Evolutionary conservation across 2,888 invertebrate species (phyloP), one percentile per base, ranked within the genome.

Genomic region (Limenitis camilla): DNA sequence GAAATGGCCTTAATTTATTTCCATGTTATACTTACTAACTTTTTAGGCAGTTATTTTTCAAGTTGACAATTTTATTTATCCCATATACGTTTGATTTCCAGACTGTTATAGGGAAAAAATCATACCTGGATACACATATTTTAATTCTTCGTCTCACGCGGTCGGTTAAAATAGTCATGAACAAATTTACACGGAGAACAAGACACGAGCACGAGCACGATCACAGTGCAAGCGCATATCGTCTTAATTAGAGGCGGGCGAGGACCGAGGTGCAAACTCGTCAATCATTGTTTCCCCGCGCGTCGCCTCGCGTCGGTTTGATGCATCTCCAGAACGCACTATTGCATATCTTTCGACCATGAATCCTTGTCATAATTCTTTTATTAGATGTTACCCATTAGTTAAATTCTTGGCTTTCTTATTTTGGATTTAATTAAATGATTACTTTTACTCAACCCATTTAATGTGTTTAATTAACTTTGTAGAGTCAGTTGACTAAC

Each of bases 201-300:
- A 61, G 19, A 19, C 19, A 19, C 19, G 19, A 19, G 19, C 19
- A 19, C 19, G 19, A 19, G 19, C 19, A 19, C 19, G 19, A 19
- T 19, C 73, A 67, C 74, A 74, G 82, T 79, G 78, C 75, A 65
- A 64, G 70, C 78, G 81, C 83, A 85, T 80, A 77, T 81, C 79
- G 79, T 81, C 84, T 85, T 86, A 84, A 86, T 86, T 86, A 84
- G 81, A 72, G 72, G 73, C 80, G 74, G 70, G 69, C 77, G 83
- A 85, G 82, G 74, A 70, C 69, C 77, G 83, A 85, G 82, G 86
- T 86, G 86, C 81, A 81, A 86, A 85, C 78, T 84, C 84, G 81
- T 85, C 82, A 78, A 84, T 85, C 86, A 85, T 83, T 83, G 82
- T 79, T 84, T 71, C 75, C 74, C 61, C 70, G 73, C 67, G 61